Conservation (phyloP, 1,140 invertebrate genomes). For the Antheraea mylitta region DNA sequence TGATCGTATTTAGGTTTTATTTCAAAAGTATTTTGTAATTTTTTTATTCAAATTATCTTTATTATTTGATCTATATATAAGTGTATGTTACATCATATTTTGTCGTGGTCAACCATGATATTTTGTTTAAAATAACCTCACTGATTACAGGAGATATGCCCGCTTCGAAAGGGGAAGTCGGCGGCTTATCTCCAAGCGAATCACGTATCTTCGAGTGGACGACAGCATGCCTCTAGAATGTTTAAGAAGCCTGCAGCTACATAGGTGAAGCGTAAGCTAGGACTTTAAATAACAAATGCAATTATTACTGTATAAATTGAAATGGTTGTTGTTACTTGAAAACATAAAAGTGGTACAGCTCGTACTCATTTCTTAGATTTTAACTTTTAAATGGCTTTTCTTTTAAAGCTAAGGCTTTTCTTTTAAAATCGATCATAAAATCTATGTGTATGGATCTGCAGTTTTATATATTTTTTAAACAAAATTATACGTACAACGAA, state of each 20-base stretch:
- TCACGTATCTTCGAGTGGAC: conserved; percentile 11
- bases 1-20: too few species aligned
- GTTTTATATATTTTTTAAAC: too few species aligned
- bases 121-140: neutral
- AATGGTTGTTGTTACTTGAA: neutral
- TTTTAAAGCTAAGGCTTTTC: too few species aligned
- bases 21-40: too few species aligned
- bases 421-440: too few species aligned
- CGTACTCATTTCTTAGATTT: too few species aligned
- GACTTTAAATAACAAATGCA: neutral
- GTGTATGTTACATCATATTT: neutral
- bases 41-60: too few species aligned
- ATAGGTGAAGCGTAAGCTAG: neutral
- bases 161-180: neutral
- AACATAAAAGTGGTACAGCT: too few species aligned
- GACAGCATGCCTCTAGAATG: neutral
- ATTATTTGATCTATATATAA: neutral
- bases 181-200: neutral
- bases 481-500: too few species aligned
- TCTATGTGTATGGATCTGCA: too few species aligned
- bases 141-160: neutral
- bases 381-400: too few species aligned
- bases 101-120: neutral
- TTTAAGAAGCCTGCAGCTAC: conserved; percentile 3
- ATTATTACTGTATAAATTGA: neutral